These are phyloP conservation scores for Lypha dubia DNA, from an alignment of 2,888 invertebrate genomes.

Conservation along the genomic window DNA sequence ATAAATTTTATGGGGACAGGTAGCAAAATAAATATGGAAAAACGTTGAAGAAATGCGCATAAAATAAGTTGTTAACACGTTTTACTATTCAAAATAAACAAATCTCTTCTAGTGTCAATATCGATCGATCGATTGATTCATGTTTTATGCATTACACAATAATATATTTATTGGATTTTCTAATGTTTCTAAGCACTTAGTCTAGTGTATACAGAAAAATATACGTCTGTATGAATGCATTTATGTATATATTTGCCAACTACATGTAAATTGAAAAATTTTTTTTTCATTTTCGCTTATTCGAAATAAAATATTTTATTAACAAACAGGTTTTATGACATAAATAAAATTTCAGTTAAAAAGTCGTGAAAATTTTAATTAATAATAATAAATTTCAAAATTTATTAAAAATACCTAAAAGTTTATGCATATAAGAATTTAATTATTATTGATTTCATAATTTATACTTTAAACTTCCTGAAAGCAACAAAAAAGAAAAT, in stretches of 20 bases:
- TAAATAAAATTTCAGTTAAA: neutral
- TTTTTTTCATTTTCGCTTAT: neutral
- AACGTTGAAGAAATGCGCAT: slow-evolving; percentile 34
- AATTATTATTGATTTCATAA: too few relatives aligned
- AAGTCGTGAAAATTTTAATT: too few relatives aligned
- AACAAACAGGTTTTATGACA: neutral
- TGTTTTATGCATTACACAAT: slow-evolving; percentile 69
- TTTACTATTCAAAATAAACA: slow-evolving; percentile 62
- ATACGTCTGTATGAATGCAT: neutral
- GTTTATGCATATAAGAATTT: too few relatives aligned
- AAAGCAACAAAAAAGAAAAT: too few relatives aligned
- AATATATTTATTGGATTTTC: slow-evolving; percentile 22
- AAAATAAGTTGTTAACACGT: slow-evolving; percentile 68
- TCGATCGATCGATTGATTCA: slow-evolving; percentile 61
- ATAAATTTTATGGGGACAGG: slow-evolving; percentile 11
- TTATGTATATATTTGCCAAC: slow-evolving; percentile 5
- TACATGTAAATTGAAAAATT: slow-evolving; percentile 55
- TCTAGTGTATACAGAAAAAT: neutral
- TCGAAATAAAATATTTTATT: neutral
- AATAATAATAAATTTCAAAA: too few relatives aligned
- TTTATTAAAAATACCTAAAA: too few relatives aligned
- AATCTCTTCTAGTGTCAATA: slow-evolving; percentile 61
- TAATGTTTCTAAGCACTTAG: neutral
- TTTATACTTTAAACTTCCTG: too few relatives aligned
- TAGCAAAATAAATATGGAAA: slow-evolving; percentile 32